Evolutionary conservation across 2,797 vertebrate genomes (phyloP).

Genomic region (Crenichthys baileyi): DNA sequence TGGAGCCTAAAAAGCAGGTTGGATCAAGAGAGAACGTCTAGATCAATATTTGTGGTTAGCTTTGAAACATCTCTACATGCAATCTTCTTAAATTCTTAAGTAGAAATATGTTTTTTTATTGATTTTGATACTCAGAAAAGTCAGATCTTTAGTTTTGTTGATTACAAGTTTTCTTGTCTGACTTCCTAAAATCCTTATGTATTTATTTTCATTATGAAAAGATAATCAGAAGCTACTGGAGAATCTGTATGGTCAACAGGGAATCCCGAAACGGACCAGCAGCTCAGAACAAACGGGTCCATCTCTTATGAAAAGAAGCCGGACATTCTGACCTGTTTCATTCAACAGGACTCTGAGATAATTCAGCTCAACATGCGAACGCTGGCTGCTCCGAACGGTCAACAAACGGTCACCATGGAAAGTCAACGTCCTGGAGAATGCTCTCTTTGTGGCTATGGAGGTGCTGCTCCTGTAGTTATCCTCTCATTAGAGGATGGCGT

Average conservation of each 20-base stretch:
- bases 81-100: neutral
- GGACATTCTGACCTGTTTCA: conserved; percentile 55
- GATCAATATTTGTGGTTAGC: neutral
- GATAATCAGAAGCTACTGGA: neutral
- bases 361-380: conserved; percentile 30
- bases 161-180: neutral
- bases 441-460: conserved; percentile 42
- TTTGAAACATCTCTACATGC: neutral
- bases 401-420: conserved; percentile 16
- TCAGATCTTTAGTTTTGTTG: neutral
- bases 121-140: too few relatives aligned
- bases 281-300: conserved; percentile 1
- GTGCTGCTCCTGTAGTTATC: conserved; percentile 8
- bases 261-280: conserved; percentile 3
- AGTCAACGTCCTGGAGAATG: conserved; percentile 48
- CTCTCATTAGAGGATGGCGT: conserved; percentile 63
- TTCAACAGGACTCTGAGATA: conserved; percentile 15
- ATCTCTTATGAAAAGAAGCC: neutral
- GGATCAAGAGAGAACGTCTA: neutral
- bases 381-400: neutral
- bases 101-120: neutral
- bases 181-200: neutral
- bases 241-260: neutral
- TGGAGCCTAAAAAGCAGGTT: neutral
- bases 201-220: neutral